Evolutionary conservation across 2,888 invertebrate genomes (phyloP).

Genomic region (Carcina quercana): DNA sequence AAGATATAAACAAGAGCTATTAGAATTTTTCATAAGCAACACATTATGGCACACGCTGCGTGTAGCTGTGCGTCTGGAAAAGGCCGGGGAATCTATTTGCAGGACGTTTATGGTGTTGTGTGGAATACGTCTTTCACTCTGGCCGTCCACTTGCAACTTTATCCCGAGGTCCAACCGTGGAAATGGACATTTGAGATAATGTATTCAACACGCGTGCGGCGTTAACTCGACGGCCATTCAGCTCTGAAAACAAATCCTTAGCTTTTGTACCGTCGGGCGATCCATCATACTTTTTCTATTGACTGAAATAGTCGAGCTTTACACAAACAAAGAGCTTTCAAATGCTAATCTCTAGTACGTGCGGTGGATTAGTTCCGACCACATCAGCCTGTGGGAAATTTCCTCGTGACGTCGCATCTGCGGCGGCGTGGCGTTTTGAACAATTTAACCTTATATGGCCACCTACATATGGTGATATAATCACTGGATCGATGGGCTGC

Average conservation of each 20-base stretch:
- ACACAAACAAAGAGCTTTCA: constrained; percentile 69
- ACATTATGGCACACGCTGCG: constrained; percentile 8
- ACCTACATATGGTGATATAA: constrained; percentile 71
- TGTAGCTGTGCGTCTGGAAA: constrained; percentile 31
- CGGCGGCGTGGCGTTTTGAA: constrained; percentile 30
- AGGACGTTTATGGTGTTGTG: constrained; percentile 26
- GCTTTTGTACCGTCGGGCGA: constrained; percentile 51
- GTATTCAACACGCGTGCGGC: constrained; percentile 59
- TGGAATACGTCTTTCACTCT: constrained; percentile 13
- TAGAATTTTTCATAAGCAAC: no score
- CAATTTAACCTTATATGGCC: constrained; percentile 72
- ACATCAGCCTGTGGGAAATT: constrained; percentile 52
- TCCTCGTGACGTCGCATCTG: constrained; percentile 16
- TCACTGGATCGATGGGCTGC: constrained; percentile 43
- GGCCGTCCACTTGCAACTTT: background rate
- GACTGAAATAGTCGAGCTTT: constrained; percentile 54
- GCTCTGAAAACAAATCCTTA: constrained; percentile 66
- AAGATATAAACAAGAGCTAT: no score
- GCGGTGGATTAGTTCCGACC: constrained; percentile 55
- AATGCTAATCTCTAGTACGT: constrained; percentile 68
- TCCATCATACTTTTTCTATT: constrained; percentile 70
- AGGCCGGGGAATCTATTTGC: constrained; percentile 29
- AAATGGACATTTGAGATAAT: constrained; percentile 40
- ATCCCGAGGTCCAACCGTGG: constrained; percentile 22
- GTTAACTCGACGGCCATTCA: constrained; percentile 61